A percentile compares a stretch with the other conserved stretches of the same genome.
These are phyloP conservation scores for Rhinopomastus cyanomelas DNA, from an alignment of 2,113 vertebrate species.

Conservation along the genomic window DNA sequence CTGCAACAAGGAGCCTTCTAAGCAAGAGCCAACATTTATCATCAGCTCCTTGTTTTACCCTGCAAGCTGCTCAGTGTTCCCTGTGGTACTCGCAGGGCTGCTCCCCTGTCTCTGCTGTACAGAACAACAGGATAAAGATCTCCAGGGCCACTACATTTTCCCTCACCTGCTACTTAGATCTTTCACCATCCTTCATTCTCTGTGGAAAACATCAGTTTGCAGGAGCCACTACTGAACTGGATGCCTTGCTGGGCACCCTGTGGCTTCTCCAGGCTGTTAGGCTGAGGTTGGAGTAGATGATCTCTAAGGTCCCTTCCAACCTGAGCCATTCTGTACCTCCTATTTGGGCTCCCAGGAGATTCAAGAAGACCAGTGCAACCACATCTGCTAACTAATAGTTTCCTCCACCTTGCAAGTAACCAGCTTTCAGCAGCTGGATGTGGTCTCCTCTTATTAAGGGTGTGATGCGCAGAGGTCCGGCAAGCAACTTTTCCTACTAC, in stretches of 20 bases:
- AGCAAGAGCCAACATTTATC: neutral
- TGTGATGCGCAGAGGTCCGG: fast-evolving
- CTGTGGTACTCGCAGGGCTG: neutral
- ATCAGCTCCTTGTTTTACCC: neutral
- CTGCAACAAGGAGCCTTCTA: neutral
- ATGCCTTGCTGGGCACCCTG: neutral
- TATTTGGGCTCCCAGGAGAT: fast-evolving
- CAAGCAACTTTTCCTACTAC: no score
- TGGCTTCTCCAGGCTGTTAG: fast-evolving
- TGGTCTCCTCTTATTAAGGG: fast-evolving
- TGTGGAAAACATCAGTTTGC: fast-evolving
- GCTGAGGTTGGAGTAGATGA: neutral
- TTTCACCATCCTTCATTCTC: neutral
- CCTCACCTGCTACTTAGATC: neutral
- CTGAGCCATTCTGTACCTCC: no score
- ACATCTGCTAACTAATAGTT: fast-evolving
- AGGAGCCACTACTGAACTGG: fast-evolving
- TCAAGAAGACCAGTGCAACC: neutral
- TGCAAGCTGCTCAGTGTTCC: neutral
- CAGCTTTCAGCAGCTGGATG: neutral
- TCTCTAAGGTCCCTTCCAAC: no score
- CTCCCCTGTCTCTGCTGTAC: neutral
- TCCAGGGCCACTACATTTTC: fast-evolving
- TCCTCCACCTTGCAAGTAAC: fast-evolving
- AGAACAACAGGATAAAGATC: neutral